A percentile compares a stretch with the other conserved stretches of the same genome.
Conservation (phyloP, 1,140 invertebrate genomes). For the Triops cancriformis region DNA sequence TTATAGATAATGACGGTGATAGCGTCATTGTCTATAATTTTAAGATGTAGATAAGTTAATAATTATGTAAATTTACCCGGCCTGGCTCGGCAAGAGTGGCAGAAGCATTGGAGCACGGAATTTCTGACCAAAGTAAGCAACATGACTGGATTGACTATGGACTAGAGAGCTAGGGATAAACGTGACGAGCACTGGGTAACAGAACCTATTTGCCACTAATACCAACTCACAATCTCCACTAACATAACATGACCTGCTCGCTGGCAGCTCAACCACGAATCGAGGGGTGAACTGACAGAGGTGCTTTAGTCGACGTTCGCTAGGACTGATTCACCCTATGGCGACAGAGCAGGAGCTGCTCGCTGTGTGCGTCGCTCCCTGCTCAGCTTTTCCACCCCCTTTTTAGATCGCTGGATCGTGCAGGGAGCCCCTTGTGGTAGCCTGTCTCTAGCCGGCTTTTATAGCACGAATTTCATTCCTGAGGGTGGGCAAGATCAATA, state of each 20-base stretch:
- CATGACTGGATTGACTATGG: conserved; percentile 44
- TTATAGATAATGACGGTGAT: conserved; percentile 14
- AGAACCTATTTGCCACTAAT: conserved; percentile 13
- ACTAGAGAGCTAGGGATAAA: neutral
- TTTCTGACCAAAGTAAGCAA: conserved; percentile 73
- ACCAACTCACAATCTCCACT: conserved; percentile 4
- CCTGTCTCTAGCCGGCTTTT: conserved; percentile 3
- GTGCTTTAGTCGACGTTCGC: neutral
- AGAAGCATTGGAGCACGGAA: conserved; percentile 80
- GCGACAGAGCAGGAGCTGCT: conserved; percentile 11
- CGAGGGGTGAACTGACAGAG: conserved; percentile 8
- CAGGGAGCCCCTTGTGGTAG: conserved; percentile 5
- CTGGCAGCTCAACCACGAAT: neutral
- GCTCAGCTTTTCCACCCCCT: neutral
- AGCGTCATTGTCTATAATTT: neutral
- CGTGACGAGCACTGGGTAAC: conserved; percentile 6
- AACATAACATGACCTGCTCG: conserved; percentile 9
- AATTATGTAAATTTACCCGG: neutral
- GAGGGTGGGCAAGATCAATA: conserved; percentile 12
- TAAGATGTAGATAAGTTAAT: neutral
- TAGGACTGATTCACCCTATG: conserved; percentile 9
- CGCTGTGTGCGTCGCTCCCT: neutral
- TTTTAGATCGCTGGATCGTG: conserved; percentile 5
- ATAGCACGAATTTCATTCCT: conserved; percentile 14
- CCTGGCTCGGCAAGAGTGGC: conserved; percentile 68